Evolutionary conservation across 2,113 vertebrate species (phyloP).

Genomic region (Leptobrachium leishanense): DNA sequence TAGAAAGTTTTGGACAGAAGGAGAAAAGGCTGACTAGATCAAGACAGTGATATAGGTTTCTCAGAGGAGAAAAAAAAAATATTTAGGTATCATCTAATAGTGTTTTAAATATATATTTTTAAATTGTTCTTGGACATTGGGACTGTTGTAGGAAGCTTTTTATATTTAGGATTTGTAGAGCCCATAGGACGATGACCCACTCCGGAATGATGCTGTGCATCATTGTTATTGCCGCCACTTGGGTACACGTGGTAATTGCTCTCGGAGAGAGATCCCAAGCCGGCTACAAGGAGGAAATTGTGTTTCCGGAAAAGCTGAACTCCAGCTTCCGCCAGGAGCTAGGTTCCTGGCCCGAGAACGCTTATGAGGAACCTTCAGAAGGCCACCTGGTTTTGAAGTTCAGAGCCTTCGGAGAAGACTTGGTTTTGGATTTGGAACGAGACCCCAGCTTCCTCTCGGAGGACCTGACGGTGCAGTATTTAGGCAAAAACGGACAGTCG

Average conservation of each 20-base stretch:
- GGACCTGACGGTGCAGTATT: conserved; percentile 65
- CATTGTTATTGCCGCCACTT: conserved; percentile 29
- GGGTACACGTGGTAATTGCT: conserved; percentile 47
- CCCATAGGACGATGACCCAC: background rate
- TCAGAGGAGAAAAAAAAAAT: too few relatives aligned
- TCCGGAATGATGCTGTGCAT: conserved; percentile 12
- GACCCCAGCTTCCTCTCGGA: conserved; percentile 58
- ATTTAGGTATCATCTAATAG: too few relatives aligned
- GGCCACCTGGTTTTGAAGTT: conserved; percentile 53
- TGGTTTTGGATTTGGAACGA: conserved; percentile 59
- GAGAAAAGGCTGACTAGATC: too few relatives aligned
- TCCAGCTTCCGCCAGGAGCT: background rate
- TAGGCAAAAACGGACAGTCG: conserved; percentile 48
- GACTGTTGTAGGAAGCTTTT: background rate
- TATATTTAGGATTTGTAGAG: background rate
- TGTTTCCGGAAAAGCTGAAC: conserved; percentile 64
- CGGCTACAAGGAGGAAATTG: conserved; percentile 60
- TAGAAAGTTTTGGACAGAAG: too few relatives aligned
- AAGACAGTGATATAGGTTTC: too few relatives aligned
- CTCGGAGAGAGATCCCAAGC: conserved; percentile 32
- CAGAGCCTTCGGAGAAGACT: conserved; percentile 55
- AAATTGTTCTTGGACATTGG: background rate
- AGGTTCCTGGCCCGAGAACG: conserved; percentile 9
- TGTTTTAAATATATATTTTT: background rate
- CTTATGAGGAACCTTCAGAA: conserved; percentile 21